phyloP scores from a whole-genome alignment of 2,113 vertebrate genomes.

The Heliornis fulica region DNA sequence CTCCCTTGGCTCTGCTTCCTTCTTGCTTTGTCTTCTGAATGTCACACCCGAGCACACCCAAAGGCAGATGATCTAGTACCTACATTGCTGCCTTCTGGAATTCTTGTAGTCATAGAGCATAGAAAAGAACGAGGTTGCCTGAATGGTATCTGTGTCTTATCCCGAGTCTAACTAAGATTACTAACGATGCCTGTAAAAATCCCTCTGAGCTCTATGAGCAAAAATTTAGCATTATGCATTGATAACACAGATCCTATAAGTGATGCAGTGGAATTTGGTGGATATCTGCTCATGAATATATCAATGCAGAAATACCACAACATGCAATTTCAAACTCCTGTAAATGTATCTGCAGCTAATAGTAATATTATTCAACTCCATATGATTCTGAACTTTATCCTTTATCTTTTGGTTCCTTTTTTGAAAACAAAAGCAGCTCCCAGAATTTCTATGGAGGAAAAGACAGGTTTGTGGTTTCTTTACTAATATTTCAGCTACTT shows the following conservation, averaged over 20 bases:
- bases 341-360: not conserved
- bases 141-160: not conserved
- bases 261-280: slow-evolving; percentile 1
- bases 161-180: not conserved
- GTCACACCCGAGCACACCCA: not conserved
- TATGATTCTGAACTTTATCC: not conserved
- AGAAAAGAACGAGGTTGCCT: not conserved
- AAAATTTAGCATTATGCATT: slow-evolving; percentile 14
- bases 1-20: not conserved
- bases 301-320: not conserved
- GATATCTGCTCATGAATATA: slow-evolving; percentile 7
- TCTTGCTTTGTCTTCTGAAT: not conserved
- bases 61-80: not conserved
- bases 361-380: not conserved
- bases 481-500: not conserved
- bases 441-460: not conserved
- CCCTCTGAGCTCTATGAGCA: not conserved
- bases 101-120: not conserved
- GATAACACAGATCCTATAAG: slow-evolving; percentile 4
- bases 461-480: not conserved
- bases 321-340: not conserved
- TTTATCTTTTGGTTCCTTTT: not conserved
- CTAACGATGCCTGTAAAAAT: not conserved
- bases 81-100: not conserved
- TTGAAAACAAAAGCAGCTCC: not conserved